These are phyloP conservation scores for Dendropsophus ebraccatus DNA, from an alignment of 2,113 vertebrate genomes.

Conservation along the genomic window DNA sequence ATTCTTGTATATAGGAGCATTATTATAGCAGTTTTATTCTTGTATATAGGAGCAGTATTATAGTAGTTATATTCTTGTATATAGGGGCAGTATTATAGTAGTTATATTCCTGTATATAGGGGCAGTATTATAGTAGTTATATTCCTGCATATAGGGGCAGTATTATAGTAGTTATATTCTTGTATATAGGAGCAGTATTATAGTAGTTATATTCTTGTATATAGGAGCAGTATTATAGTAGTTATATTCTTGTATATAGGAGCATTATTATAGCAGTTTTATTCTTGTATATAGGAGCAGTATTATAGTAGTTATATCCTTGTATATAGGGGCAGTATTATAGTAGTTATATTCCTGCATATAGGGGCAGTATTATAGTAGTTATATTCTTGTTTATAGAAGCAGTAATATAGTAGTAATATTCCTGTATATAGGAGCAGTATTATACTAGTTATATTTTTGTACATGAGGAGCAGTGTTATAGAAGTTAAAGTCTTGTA, in stretches of 20 bases:
- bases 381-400: neutral
- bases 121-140: slow-evolving; percentile 5
- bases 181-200: neutral
- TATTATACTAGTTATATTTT: slow-evolving; percentile 15
- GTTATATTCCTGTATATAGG: slow-evolving; percentile 8
- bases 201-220: neutral
- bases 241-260: slow-evolving; percentile 5
- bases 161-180: slow-evolving; percentile 4
- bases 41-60: slow-evolving; percentile 1
- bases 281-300: slow-evolving; percentile 13
- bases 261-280: slow-evolving; percentile 1
- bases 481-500: neutral
- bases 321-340: neutral
- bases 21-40: slow-evolving; percentile 12
- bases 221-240: neutral
- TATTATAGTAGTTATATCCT: slow-evolving; percentile 15
- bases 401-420: neutral
- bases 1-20: neutral
- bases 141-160: neutral
- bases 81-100: neutral
- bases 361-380: neutral
- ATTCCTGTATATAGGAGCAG: neutral
- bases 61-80: slow-evolving; percentile 3
- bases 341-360: neutral
- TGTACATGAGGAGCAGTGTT: neutral